Percentiles rank a stretch among this genome's conserved stretches.
These are phyloP conservation scores for Eupithecia inturbata DNA, from an alignment of 2,888 invertebrate species.

Conservation along the genomic window DNA sequence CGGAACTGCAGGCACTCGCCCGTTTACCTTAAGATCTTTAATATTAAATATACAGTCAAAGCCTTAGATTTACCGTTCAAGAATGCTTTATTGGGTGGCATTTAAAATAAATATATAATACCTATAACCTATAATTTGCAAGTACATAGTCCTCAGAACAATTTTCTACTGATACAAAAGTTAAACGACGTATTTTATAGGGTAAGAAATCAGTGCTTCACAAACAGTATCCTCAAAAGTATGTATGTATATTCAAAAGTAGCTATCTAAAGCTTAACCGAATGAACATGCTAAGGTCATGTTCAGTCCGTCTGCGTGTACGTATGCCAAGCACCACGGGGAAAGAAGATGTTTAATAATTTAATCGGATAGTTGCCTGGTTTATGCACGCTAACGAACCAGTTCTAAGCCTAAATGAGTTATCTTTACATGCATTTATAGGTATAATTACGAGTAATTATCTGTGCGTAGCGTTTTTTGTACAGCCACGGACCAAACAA, in stretches of 20 bases:
- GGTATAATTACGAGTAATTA: background rate
- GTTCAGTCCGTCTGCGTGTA: conserved; percentile 72
- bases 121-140: too few relatives aligned
- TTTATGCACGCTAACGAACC: conserved; percentile 70
- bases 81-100: conserved; percentile 62
- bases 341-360: conserved; percentile 84
- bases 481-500: background rate
- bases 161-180: background rate
- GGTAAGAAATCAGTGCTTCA: background rate
- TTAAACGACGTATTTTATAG: background rate
- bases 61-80: conserved; percentile 66
- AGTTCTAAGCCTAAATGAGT: conserved; percentile 43
- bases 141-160: too few relatives aligned
- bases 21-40: conserved; percentile 84
- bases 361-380: conserved; percentile 77
- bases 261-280: conserved; percentile 16
- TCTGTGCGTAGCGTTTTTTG: background rate
- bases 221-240: background rate
- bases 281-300: conserved; percentile 57
- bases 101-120: conserved; percentile 31
- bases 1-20: conserved; percentile 81
- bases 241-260: conserved; percentile 10
- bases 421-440: conserved; percentile 30
- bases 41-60: conserved; percentile 83
- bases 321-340: conserved; percentile 78